Evolutionary conservation across 2,797 vertebrate genomes (phyloP), one percentile per base, ranked within the genome.

Genomic region (Macroramphosus scolopax): DNA sequence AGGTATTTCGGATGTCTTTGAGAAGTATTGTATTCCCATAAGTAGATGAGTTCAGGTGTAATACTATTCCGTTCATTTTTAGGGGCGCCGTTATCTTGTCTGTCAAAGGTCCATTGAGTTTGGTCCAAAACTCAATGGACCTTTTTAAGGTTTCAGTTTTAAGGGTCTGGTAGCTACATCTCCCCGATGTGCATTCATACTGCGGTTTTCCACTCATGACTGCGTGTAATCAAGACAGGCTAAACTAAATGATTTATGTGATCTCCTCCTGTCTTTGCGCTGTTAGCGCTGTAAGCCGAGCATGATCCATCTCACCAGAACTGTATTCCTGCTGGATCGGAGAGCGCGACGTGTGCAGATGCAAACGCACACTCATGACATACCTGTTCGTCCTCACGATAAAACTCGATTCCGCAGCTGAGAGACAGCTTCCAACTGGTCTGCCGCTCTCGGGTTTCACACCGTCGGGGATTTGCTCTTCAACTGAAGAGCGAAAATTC

Each of bases 371-470:
- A 8, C 45, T 3, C 67, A 2, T 57, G 64, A 54, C 68, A 37
- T 63, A 75, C 50, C 51, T 48, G 69, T n/a, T n/a, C n/a, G n/a
- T n/a, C n/a, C n/a, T n/a, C n/a, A 78, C 55, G 54, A 47, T 63
- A 58, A 65, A 53, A 49, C 36, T 50, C 14, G 52, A n/a, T n/a
- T n/a, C n/a, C n/a, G n/a, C n/a, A n/a, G n/a, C n/a, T n/a, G n/a
- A n/a, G n/a, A n/a, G n/a, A n/a, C 49, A 12, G 42, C 72, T 72
- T 83, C 74, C 72, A 78, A 72, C 63, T 59, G 50, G 68, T 72
- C 60, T 47, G 52, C 51, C 17, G 29, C 17, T 60, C 70, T 81
- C 47, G 13, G 51, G 56, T 83, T 81, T 84, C 55, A 50, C 57
- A 61, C 63, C 63, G 70, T 54, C 50, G 44, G 71, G 49, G 75